Evolutionary conservation across 2,113 vertebrate genomes (phyloP).

Genomic region (Elephantulus edwardii): DNA sequence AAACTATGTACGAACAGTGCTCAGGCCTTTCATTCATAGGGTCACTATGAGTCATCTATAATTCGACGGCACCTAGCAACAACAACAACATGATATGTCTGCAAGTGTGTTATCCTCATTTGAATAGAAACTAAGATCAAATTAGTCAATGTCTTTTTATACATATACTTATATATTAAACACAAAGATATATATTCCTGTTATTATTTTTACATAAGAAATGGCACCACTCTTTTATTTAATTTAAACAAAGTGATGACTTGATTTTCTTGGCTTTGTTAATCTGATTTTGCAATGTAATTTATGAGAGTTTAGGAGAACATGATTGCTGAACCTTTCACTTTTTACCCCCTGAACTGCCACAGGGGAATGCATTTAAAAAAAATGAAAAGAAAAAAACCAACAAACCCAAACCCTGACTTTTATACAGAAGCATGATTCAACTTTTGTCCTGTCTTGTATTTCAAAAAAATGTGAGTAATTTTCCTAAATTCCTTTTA

Average conservation of each 20-base stretch:
- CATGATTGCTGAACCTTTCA: not conserved
- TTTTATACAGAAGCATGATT: conserved; percentile 15
- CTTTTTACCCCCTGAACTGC: conserved; percentile 14
- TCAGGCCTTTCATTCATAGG: too few relatives aligned
- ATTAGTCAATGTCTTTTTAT: not conserved
- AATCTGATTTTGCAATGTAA: not conserved
- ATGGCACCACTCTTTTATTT: not conserved
- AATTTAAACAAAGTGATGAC: not conserved
- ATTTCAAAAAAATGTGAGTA: conserved; percentile 31
- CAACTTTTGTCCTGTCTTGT: not conserved
- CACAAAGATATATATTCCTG: too few relatives aligned
- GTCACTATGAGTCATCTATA: too few relatives aligned
- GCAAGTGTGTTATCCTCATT: not conserved
- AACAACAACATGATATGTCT: too few relatives aligned
- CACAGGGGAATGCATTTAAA: not conserved
- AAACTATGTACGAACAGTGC: too few relatives aligned
- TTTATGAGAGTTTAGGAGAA: conserved; percentile 29
- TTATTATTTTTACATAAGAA: not conserved
- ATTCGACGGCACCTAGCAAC: too few relatives aligned
- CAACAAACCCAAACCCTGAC: too few relatives aligned
- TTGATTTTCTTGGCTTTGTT: not conserved
- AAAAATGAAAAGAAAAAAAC: too few relatives aligned
- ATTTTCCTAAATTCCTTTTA: conserved; percentile 67
- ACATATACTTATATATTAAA: not conserved
- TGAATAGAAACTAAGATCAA: not conserved